Evolutionary conservation across 2,797 vertebrate genomes (phyloP), one percentile per base, ranked within the genome.

Genomic region (Takifugu rubripes): DNA sequence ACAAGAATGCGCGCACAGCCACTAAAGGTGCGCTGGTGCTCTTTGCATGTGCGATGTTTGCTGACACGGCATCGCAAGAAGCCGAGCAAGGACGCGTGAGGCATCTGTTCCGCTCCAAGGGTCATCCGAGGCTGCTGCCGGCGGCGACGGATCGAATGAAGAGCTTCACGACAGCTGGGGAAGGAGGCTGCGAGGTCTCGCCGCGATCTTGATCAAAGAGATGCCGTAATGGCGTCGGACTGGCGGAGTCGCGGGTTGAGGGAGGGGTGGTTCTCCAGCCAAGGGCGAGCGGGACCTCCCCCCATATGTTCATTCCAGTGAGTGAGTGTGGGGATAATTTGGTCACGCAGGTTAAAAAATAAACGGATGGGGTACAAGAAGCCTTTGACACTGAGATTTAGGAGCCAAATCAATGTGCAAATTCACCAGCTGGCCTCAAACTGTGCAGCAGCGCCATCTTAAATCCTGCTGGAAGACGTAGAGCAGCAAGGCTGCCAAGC

Each of bases 191-290:
- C 70, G 78, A 84, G 69, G 68, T 56, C 40, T 66, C 14, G 70
- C 74, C 87, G 84, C 66, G 78, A 56, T 61, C 74, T 51, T 75
- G 84, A 89, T 86, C 79, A 89, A 87, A 87, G 84, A 74, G 14
- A 36, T 56, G 63, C 56, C 57, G 61, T 81, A 87, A 89, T 83
- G 61, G 77, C 70, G 52, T 46, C 46, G 71, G 72, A 81, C 67
- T 70, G 79, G 63, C 61, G 71, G 59, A 71, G 61, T 5, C 11
- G 48, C 27, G 54, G 66, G 66, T 74, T 77, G 52, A n/a, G 64
- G 69, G 62, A 76, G 42, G 36, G 68, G 68, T 59, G 74, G 56
- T 25, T 24, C 57, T 42, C 52, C 36, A 68, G 57, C 48, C 24
- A 15, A 40, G 42, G 46, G 40, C 47, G 61, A 24, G 24, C 52